Conservation (phyloP, 2,113 vertebrate genomes). For the Leiothrix lutea region DNA sequence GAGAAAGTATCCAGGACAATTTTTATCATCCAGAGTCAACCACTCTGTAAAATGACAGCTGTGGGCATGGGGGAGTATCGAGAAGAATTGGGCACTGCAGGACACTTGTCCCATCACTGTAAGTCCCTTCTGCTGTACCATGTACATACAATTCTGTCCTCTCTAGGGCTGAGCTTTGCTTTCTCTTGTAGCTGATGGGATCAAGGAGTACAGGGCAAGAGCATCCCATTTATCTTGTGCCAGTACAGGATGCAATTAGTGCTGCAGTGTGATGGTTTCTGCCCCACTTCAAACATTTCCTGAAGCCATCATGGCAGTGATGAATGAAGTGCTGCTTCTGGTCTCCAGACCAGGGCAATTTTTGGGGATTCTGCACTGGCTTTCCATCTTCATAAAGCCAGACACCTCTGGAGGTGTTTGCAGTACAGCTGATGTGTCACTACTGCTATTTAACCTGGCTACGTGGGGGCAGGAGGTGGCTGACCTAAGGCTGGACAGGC, state of each 20-base stretch:
- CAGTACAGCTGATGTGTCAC: neutral
- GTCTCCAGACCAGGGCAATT: neutral
- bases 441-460: neutral
- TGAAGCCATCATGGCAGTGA: neutral
- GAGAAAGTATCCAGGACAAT: neutral
- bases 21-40: neutral
- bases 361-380: neutral
- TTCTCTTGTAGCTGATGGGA: neutral
- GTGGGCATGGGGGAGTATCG: fast-evolving
- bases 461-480: neutral
- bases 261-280: neutral
- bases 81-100: neutral
- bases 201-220: neutral
- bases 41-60: neutral
- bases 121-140: neutral
- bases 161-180: neutral
- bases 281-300: neutral
- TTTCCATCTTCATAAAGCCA: neutral
- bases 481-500: neutral
- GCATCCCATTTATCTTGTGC: neutral
- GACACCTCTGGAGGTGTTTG: neutral
- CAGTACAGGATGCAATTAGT: neutral
- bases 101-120: neutral
- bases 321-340: neutral
- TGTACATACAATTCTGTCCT: neutral